Evolutionary conservation across 2,888 invertebrate species (phyloP), one percentile per base, ranked within the genome.

Genomic region (Vannuccia rotundouncinata): DNA sequence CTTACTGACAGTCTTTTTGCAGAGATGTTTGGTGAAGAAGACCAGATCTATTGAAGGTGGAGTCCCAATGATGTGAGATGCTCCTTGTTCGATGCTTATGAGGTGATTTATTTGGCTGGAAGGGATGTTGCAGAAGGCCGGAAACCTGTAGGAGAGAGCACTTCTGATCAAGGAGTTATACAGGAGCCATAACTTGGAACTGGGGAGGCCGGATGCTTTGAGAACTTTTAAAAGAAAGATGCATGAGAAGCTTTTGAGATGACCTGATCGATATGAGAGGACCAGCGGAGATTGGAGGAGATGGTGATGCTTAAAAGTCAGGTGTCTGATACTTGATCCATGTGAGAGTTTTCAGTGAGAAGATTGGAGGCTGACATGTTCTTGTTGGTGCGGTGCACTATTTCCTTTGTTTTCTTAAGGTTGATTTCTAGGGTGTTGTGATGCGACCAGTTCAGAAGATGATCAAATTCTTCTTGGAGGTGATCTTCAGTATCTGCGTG

Each of bases 161-260:
- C 45, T 45, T 45, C 45, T 45, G 45, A 45, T 45, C 45, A 45
- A 45, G 45, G 66, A 66, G 66, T 66, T 66, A 22, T 66, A 66
- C 10, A 66, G 5, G 22, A 66, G 5, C 66, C 66, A 66, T 5
- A 66, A 22, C 25, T 66, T 66, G 66, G 5, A 5, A 2, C 66
- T 66, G 66, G 66, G 25, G 66, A 66, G 5, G 66, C 66, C 66
- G 66, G 66, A 13, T 5, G 5, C 22, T 13, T 22, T 5, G 66
- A 66, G 66, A 66, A 66, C 66, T 66, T 66, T 66, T 22, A 66
- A 22, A 22, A 66, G 66, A 27, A 66, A 66, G 10, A 66, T 66
- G 5, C 66, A 2, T 22, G 5, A 66, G 10, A 13, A 22, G 66
- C 66, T 66, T 66, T 66, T 66, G 66, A 66, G 66, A 66, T 66